Evolutionary conservation across 2,888 invertebrate genomes (phyloP).

Genomic region (Physocephala rufipes): DNA sequence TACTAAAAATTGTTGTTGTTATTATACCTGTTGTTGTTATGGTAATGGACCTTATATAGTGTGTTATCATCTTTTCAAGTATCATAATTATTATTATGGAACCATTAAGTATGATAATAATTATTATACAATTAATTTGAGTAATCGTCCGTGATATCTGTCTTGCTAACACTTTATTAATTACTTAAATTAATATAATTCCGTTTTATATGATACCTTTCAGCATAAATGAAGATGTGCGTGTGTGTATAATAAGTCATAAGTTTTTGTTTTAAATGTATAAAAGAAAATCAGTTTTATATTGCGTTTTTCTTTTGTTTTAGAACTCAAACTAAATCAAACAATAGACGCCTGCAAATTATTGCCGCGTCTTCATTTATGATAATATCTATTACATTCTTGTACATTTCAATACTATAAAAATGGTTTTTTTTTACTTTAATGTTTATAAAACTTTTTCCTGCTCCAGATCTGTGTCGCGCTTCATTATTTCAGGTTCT

Average conservation of each 20-base stretch:
- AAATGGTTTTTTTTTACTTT: neutral
- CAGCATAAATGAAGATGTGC: neutral
- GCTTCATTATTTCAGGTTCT: slow-evolving; percentile 28
- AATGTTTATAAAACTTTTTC: slow-evolving; percentile 3
- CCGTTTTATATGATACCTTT: neutral
- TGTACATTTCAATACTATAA: slow-evolving; percentile 8
- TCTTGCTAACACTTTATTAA: neutral
- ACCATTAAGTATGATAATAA: too few relatives aligned
- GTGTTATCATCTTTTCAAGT: neutral
- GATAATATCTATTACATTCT: neutral
- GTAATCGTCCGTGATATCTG: neutral
- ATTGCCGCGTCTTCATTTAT: neutral
- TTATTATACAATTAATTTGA: neutral
- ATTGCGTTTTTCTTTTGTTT: too few relatives aligned
- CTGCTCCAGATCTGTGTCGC: neutral
- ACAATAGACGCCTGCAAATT: neutral
- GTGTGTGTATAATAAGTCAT: neutral
- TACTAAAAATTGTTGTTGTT: neutral
- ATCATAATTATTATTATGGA: too few relatives aligned
- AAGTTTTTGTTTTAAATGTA: neutral
- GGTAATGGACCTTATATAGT: neutral
- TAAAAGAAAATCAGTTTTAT: too few relatives aligned
- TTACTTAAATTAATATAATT: neutral
- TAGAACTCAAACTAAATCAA: too few relatives aligned
- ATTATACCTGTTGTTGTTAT: neutral